phyloP scores from a whole-genome alignment of 2,113 vertebrate species.

The Osmerus mordax region DNA sequence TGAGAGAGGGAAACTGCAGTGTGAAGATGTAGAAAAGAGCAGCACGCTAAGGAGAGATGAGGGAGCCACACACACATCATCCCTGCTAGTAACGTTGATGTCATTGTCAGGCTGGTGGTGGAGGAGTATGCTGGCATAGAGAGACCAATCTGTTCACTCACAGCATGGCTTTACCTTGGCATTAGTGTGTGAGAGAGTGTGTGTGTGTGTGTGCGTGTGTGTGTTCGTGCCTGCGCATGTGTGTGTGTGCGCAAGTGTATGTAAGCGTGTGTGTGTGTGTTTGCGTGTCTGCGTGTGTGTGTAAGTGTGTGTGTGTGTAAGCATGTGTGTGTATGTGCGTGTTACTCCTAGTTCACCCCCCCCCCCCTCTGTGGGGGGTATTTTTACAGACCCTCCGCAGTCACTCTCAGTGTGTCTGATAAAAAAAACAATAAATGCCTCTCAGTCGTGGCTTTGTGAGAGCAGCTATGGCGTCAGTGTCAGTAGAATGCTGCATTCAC shows the following conservation, averaged over 20 bases:
- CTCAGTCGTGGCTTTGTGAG: conserved; percentile 30
- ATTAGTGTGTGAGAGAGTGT: not conserved
- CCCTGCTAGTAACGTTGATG: not conserved
- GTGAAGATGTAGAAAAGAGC: not conserved
- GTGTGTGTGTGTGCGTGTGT: not conserved
- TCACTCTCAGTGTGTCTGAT: conserved; percentile 9
- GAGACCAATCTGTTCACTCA: conserved; percentile 47
- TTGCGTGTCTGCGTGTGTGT: not conserved
- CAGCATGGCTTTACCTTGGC: not conserved
- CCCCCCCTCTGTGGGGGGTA: not conserved
- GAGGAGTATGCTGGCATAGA: conserved; percentile 20
- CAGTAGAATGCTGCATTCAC: too few relatives aligned
- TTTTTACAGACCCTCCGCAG: not conserved
- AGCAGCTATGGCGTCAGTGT: conserved; percentile 37
- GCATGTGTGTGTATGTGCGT: conserved; percentile 3
- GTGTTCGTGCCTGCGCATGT: not conserved
- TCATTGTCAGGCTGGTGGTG: conserved; percentile 5
- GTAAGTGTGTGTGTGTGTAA: not conserved
- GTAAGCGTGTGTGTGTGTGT: not conserved
- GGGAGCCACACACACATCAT: not conserved
- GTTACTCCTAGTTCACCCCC: not conserved
- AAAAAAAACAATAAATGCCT: conserved; percentile 26
- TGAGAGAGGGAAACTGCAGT: too few relatives aligned
- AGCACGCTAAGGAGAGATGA: conserved; percentile 1
- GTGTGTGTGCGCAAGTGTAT: not conserved